Evolutionary conservation across 2,888 invertebrate species (phyloP).

Genomic region (Tinea semifulvella): DNA sequence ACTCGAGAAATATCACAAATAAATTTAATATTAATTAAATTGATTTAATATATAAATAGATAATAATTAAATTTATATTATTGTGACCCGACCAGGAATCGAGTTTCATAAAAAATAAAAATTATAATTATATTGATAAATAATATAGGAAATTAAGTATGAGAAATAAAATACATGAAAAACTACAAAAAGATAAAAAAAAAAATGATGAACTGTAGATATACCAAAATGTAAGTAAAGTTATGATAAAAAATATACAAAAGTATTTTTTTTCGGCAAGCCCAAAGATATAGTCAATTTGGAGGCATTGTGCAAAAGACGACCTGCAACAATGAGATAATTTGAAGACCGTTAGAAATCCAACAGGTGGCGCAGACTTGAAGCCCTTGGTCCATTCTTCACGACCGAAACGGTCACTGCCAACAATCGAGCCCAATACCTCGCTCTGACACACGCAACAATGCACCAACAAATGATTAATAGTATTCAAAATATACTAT

Average conservation of each 20-base stretch:
- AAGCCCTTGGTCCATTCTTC: not conserved
- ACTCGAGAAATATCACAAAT: too few relatives aligned
- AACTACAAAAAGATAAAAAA: too few relatives aligned
- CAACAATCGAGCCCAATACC: slow-evolving; percentile 33
- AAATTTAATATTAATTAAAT: too few relatives aligned
- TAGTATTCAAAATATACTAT: slow-evolving; percentile 36
- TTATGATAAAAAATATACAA: not conserved
- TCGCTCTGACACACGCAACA: slow-evolving; percentile 52
- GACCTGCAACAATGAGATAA: slow-evolving; percentile 7
- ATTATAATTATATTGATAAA: too few relatives aligned
- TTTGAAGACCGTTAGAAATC: slow-evolving; percentile 24
- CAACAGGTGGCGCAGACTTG: slow-evolving; percentile 50
- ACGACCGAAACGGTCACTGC: slow-evolving; percentile 20
- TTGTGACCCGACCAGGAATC: too few relatives aligned
- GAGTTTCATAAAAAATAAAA: too few relatives aligned
- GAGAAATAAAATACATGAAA: too few relatives aligned
- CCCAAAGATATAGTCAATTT: slow-evolving; percentile 5
- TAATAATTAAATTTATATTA: too few relatives aligned
- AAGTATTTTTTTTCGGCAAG: not conserved
- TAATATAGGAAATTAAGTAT: too few relatives aligned
- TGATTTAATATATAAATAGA: too few relatives aligned
- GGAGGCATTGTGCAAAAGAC: slow-evolving; percentile 6
- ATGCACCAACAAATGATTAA: slow-evolving; percentile 54
- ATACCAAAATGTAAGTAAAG: too few relatives aligned
- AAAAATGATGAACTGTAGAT: too few relatives aligned